Evolutionary conservation across 1,140 invertebrate species (phyloP), one percentile per base, ranked within the genome.

Genomic region (Homarus americanus): DNA sequence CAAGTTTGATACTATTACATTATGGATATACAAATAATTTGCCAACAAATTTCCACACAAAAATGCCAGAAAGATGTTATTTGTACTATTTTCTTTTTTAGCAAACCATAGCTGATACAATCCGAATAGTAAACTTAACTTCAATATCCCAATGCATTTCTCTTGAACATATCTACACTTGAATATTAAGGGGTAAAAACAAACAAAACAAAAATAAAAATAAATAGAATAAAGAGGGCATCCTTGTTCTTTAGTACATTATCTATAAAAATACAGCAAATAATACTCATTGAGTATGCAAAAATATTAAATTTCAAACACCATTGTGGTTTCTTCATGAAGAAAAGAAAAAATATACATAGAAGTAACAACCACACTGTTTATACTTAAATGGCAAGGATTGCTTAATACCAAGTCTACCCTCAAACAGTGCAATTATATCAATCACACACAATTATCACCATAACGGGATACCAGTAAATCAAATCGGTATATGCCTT

Each of bases 1-100:
- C 12, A 32, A 69, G 7, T 69, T 69, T 28, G 63, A 69, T 69
- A 32, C 63, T 69, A 69, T 4, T 66, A 66, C 28, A 66, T 66
- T 69, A 69, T 32, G 63, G n/a, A 32, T 24, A 69, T 32, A 69
- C 63, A 69, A 69, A 69, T 32, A 32, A 69, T 69, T 58, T 58
- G 53, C 53, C 53, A 69, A 69, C 63, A 69, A 32, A 32, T 69
- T 7, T 32, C 24, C 63, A 69, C n/a, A 69, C 63, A 69, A 63
- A 63, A 69, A 69, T 69, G 63, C 28, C 63, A 69, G 63, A 58
- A 58, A 58, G 53, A 69, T 69, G 63, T 69, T 69, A 69, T 69
- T 69, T 69, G 63, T 69, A 69, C 63, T 69, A 69, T 69, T 69
- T 63, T 63, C 24, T 63, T 63, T 69, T 69, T 69, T 24, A 49